A percentile compares a stretch with the other conserved stretches of the same genome.
phyloP scores from a whole-genome alignment of 2,888 invertebrate genomes.

The Antheraea yamamai region DNA sequence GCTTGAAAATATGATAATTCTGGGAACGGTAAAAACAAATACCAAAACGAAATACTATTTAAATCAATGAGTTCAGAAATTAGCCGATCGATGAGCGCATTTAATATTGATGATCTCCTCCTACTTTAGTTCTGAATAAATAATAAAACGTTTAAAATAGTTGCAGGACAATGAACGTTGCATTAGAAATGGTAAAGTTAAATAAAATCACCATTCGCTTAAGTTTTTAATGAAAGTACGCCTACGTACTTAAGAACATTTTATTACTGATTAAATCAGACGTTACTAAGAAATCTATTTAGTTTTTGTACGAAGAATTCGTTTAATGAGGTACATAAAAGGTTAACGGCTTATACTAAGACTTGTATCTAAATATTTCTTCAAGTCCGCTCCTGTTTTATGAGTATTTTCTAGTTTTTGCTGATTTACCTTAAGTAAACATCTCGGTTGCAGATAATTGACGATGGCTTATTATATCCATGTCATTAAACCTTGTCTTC shows the following conservation, averaged over 20 bases:
- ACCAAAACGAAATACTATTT: not conserved
- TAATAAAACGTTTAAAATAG: not conserved
- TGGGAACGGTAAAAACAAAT: too few species aligned
- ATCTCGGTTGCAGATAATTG: not conserved
- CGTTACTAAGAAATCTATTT: constrained; percentile 34
- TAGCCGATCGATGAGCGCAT: not conserved
- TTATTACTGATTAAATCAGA: constrained; percentile 36
- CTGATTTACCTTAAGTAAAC: not conserved
- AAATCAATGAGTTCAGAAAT: not conserved
- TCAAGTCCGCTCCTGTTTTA: not conserved
- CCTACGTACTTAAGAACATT: constrained; percentile 30
- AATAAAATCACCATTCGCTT: constrained; percentile 42
- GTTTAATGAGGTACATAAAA: not conserved
- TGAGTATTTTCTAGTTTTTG: not conserved
- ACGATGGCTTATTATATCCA: not conserved
- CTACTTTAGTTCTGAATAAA: not conserved
- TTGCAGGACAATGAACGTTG: constrained; percentile 44
- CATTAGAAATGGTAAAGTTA: constrained; percentile 45
- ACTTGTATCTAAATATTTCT: not conserved
- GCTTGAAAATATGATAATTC: too few species aligned
- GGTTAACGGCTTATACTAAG: not conserved
- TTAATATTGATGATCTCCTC: not conserved
- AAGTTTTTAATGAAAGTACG: constrained; percentile 46
- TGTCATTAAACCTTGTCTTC: not conserved
- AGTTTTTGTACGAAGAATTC: constrained; percentile 16